These are phyloP conservation scores for Agrenia bidenticulata DNA, from an alignment of 2,888 invertebrate species.

Conservation along the genomic window DNA sequence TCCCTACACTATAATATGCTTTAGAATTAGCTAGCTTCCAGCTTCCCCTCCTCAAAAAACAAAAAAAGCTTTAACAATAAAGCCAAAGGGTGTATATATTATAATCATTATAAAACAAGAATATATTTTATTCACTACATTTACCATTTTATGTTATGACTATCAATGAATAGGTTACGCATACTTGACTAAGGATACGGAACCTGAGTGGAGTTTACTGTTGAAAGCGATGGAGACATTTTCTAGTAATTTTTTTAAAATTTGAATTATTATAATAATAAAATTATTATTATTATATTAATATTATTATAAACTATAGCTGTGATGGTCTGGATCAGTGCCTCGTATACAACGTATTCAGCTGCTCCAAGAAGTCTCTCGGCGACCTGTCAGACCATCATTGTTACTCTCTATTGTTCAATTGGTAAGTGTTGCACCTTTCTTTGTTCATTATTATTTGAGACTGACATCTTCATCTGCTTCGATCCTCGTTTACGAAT, in stretches of 20 bases:
- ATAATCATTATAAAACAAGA: too few species aligned
- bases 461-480: background rate
- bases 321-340: conserved; percentile 49
- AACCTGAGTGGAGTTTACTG: conserved; percentile 45
- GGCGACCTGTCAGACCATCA: conserved; percentile 50
- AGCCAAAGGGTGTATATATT: too few species aligned
- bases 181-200: conserved; percentile 37
- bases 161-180: conserved; percentile 43
- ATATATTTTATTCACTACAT: too few species aligned
- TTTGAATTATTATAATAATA: too few species aligned
- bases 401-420: conserved; percentile 49
- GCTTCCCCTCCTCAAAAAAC: too few species aligned
- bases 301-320: too few species aligned
- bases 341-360: conserved; percentile 48
- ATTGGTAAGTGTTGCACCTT: conserved; percentile 38
- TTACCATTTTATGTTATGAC: too few species aligned
- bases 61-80: too few species aligned
- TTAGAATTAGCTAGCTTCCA: too few species aligned
- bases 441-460: background rate
- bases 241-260: too few species aligned
- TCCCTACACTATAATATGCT: too few species aligned
- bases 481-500: background rate
- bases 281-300: too few species aligned
- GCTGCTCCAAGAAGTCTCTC: conserved; percentile 48
- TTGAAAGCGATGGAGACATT: conserved; percentile 51